Base-by-base conservation (phyloP, 1,140 invertebrate genomes). In the Carposina sasakii region DNA sequence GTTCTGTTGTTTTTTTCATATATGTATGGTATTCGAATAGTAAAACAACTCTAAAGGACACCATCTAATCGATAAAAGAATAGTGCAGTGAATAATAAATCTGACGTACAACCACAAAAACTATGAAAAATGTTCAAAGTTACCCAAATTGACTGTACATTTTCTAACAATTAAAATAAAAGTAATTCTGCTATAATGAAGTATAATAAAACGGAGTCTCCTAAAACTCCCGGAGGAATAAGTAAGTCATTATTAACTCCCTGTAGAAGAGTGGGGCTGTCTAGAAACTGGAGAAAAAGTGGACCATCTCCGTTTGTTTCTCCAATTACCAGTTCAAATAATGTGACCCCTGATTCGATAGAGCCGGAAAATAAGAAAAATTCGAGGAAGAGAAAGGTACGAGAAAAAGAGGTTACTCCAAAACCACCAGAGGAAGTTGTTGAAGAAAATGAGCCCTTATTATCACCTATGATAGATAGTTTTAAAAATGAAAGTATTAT, bases 141-240 rank as follows among this genome's bases (percentile, higher is more conserved):
- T n/a, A n/a, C n/a, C n/a, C n/a, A n/a, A n/a, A n/a, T n/a, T n/a
- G n/a, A n/a, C n/a, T n/a, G n/a, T n/a, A n/a, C n/a, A n/a, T n/a
- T n/a, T n/a, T n/a, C n/a, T n/a, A n/a, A n/a, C n/a, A n/a, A n/a
- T n/a, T n/a, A n/a, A n/a, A n/a, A n/a, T n/a, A n/a, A n/a, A n/a
- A n/a, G n/a, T n/a, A n/a, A n/a, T n/a, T n/a, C n/a, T n/a, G n/a
- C n/a, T n/a, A n/a, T n/a, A n/a, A n/a, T 39, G 12, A 64, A 64
- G 57, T 54, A 40, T 9, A 62, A 43, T 24, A 61, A 63, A 44
- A 52, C 22, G 16, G 61, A 72, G 24, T 76, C 79, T 3, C 76
- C 79, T 9, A 81, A 81, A 60, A 83, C 79, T 10, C 74, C 76
- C 4, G 79, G 76, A 36, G 79, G 79, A 13, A 83, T 83, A 3